Evolutionary conservation across 1,140 invertebrate species (phyloP).

Genomic region (Telenomus remus): DNA sequence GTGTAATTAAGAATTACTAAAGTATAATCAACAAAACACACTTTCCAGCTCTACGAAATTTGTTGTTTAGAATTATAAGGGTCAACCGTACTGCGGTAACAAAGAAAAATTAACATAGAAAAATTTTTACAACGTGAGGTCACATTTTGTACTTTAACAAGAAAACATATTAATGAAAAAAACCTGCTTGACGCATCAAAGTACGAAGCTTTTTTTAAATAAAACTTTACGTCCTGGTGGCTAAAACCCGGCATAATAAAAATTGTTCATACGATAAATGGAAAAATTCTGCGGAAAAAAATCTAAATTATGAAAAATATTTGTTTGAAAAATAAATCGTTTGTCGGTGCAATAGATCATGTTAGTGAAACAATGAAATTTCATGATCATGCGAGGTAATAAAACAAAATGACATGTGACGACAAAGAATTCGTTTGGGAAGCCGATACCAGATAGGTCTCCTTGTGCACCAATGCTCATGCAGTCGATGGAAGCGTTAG

Average conservation of each 20-base stretch:
- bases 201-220: conserved; percentile 21
- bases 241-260: too few relatives aligned
- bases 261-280: too few relatives aligned
- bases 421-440: conserved; percentile 43
- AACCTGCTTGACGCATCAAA: conserved; percentile 1
- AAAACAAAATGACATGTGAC: conserved; percentile 38
- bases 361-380: conserved; percentile 39
- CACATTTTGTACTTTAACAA: conserved; percentile 24
- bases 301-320: too few relatives aligned
- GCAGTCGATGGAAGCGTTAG: conserved; percentile 77
- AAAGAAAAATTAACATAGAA: conserved; percentile 41
- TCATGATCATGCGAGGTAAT: conserved; percentile 31
- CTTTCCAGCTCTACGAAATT: conserved; percentile 17
- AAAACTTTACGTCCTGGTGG: too few relatives aligned
- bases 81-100: conserved; percentile 18
- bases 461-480: conserved; percentile 81
- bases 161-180: conserved; percentile 33
- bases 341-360: conserved; percentile 14
- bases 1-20: conserved; percentile 17
- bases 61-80: conserved; percentile 19
- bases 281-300: too few relatives aligned
- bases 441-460: conserved; percentile 75
- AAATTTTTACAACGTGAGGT: conserved; percentile 13
- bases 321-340: too few relatives aligned
- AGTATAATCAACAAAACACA: conserved; percentile 32